Conservation (phyloP, 1,140 invertebrate genomes). For the Sinonovacula constricta region DNA sequence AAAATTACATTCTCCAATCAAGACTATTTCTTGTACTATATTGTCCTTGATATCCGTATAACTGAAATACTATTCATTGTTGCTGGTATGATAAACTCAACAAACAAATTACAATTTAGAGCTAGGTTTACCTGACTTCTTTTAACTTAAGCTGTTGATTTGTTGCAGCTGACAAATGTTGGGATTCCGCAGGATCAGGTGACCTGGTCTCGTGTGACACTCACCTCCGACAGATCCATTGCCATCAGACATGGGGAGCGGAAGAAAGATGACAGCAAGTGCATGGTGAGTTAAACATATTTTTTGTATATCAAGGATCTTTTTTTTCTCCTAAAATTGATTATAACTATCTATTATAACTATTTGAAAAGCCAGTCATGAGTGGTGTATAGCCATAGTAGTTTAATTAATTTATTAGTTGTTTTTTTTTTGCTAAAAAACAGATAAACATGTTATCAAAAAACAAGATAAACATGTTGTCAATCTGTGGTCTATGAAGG, state of each 20-base stretch:
- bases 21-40: background rate
- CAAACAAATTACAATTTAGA: background rate
- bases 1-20: background rate
- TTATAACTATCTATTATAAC: too few relatives aligned
- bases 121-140: background rate
- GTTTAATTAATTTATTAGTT: too few relatives aligned
- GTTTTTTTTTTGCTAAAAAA: too few relatives aligned
- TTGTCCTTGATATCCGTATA: background rate
- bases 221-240: conserved; percentile 78
- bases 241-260: conserved; percentile 74
- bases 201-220: conserved; percentile 77
- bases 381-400: too few relatives aligned
- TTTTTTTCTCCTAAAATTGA: conserved; percentile 1
- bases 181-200: conserved; percentile 76
- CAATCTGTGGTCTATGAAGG: too few relatives aligned
- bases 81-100: background rate
- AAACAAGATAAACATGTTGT: too few relatives aligned
- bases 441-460: too few relatives aligned
- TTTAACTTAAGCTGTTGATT: background rate
- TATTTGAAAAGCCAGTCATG: too few relatives aligned
- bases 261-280: conserved; percentile 60
- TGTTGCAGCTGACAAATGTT: conserved; percentile 75
- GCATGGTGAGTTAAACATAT: conserved; percentile 56
- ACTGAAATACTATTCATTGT: background rate
- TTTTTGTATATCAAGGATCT: background rate